phyloP scores from a whole-genome alignment of 2,113 vertebrate species.

The Prinia subflava region DNA sequence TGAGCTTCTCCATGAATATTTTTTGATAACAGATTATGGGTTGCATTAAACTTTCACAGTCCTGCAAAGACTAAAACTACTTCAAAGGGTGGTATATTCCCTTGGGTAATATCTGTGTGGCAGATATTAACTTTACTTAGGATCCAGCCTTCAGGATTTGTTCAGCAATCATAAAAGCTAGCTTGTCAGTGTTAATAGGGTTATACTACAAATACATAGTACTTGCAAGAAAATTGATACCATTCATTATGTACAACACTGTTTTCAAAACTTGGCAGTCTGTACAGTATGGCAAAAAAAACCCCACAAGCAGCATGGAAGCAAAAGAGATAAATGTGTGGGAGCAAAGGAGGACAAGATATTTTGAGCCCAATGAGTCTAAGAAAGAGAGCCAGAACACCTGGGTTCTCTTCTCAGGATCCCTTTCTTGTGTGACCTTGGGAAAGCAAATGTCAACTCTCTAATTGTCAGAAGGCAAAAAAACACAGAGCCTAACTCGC shows the following conservation, averaged over 20 bases:
- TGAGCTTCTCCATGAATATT: background rate
- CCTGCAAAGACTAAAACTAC: background rate
- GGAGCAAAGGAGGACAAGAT: background rate
- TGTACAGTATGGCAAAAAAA: background rate
- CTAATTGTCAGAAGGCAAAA: background rate
- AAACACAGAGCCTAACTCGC: background rate
- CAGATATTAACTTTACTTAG: background rate
- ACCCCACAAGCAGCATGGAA: fast-evolving
- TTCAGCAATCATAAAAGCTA: background rate
- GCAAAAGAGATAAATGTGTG: background rate
- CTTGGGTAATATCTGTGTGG: background rate
- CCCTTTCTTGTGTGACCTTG: background rate
- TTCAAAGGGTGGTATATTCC: background rate
- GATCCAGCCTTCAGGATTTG: background rate
- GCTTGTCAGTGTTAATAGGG: background rate
- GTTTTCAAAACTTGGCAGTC: background rate
- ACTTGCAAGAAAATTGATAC: background rate
- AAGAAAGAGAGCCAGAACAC: background rate
- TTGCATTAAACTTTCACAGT: background rate
- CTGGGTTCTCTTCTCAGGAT: background rate
- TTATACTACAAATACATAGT: background rate
- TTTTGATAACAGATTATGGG: background rate
- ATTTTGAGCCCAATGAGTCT: background rate
- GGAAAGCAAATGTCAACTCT: background rate
- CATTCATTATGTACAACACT: background rate